These are phyloP conservation scores for Agrotis clavis DNA, from an alignment of 2,888 invertebrate species.

Conservation along the genomic window DNA sequence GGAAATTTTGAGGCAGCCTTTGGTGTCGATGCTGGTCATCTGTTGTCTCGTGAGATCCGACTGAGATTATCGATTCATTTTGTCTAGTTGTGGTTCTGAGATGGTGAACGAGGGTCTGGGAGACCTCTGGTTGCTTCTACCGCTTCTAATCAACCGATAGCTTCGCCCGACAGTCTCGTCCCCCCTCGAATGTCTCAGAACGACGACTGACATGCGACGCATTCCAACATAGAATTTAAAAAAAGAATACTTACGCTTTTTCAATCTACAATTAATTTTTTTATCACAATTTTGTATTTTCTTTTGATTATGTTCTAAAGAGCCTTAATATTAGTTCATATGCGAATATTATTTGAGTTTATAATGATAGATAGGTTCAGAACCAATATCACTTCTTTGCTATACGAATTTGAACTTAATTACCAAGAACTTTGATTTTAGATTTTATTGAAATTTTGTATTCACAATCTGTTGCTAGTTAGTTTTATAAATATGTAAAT, in stretches of 20 bases:
- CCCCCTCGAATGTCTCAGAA: conserved; percentile 35
- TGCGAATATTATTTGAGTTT: conserved; percentile 49
- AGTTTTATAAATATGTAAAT: conserved; percentile 66
- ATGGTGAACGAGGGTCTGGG: conserved; percentile 15
- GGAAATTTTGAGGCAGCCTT: conserved; percentile 73
- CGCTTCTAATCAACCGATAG: conserved; percentile 29
- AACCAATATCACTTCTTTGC: conserved; percentile 58
- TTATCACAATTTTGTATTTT: conserved; percentile 69
- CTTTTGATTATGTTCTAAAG: conserved; percentile 72
- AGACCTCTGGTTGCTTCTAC: conserved; percentile 22
- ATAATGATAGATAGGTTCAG: conserved; percentile 47
- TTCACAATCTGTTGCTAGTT: conserved; percentile 57
- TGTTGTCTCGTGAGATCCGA: conserved; percentile 77
- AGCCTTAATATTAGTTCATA: conserved; percentile 69
- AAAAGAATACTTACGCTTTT: conserved; percentile 77
- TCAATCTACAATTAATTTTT: conserved; percentile 64
- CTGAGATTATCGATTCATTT: conserved; percentile 78
- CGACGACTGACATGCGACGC: conserved; percentile 76
- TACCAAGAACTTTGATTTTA: conserved; percentile 57
- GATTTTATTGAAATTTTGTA: conserved; percentile 57
- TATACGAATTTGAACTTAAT: conserved; percentile 64
- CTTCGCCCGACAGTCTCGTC: conserved; percentile 30
- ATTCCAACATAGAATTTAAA: conserved; percentile 88
- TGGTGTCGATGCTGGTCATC: conserved; percentile 85
- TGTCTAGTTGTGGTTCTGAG: conserved; percentile 68